Percentiles rank a stretch among this genome's conserved stretches.
phyloP scores from a whole-genome alignment of 2,113 vertebrate species.

The Himantopus leucocephalus region DNA sequence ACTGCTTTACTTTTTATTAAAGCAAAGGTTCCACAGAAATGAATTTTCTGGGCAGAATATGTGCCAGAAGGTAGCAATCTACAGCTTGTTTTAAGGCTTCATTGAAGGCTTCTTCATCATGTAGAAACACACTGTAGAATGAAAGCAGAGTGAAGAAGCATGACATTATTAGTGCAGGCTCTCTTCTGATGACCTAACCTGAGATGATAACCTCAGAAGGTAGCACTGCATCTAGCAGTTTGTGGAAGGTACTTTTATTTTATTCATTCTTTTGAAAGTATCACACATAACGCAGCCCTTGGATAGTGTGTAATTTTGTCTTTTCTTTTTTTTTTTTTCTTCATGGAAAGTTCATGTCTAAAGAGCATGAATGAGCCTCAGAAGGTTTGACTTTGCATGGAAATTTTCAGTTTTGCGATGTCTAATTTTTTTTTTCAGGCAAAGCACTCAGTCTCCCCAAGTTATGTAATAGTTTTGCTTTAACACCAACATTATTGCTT shows the following conservation, averaged over 20 bases:
- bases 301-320: not conserved
- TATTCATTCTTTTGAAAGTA: not conserved
- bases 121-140: not conserved
- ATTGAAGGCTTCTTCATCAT: not conserved
- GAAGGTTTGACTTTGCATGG: not conserved
- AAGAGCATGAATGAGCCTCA: not conserved
- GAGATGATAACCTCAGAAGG: not conserved
- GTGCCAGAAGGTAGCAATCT: not conserved
- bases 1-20: not conserved
- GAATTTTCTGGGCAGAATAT: not conserved
- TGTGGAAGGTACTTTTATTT: not conserved
- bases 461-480: not conserved
- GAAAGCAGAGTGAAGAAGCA: not conserved
- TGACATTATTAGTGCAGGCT: not conserved
- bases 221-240: not conserved
- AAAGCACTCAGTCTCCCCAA: not conserved
- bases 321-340: not conserved
- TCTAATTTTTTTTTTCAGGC: not conserved
- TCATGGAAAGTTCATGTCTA: not conserved
- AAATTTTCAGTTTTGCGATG: not conserved
- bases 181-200: not conserved
- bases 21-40: not conserved
- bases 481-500: too few species aligned
- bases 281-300: not conserved
- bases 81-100: not conserved